These are phyloP conservation scores for Bimastos eiseni DNA, from an alignment of 2,888 invertebrate genomes.

Conservation along the genomic window DNA sequence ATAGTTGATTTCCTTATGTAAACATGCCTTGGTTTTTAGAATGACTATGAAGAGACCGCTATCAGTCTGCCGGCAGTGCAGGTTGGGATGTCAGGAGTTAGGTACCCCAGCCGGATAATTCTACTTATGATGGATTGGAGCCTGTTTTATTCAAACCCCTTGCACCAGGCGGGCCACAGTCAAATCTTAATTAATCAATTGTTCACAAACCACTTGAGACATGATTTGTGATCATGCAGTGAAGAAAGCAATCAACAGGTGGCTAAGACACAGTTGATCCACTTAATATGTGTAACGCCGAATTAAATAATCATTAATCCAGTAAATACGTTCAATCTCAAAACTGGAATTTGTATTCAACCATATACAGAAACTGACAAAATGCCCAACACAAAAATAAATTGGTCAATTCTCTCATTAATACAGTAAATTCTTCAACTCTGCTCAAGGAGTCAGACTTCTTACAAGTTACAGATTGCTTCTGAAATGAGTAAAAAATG, in stretches of 20 bases:
- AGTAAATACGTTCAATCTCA: neutral
- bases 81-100: too few species aligned
- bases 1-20: too few species aligned
- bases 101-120: too few species aligned
- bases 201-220: neutral
- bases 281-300: neutral
- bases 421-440: neutral
- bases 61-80: too few species aligned
- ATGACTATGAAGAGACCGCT: too few species aligned
- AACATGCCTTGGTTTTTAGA: too few species aligned
- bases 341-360: neutral
- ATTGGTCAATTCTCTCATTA: neutral
- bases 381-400: neutral
- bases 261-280: neutral
- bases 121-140: too few species aligned
- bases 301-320: neutral
- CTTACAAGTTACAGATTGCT: neutral
- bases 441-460: neutral
- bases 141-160: too few species aligned
- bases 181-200: neutral
- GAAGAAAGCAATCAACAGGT: neutral
- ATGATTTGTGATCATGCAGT: neutral
- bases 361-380: neutral
- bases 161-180: too few species aligned
- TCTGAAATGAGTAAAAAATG: neutral